phyloP scores from a whole-genome alignment of 1,140 invertebrate species.

The Helicoverpa armigera region DNA sequence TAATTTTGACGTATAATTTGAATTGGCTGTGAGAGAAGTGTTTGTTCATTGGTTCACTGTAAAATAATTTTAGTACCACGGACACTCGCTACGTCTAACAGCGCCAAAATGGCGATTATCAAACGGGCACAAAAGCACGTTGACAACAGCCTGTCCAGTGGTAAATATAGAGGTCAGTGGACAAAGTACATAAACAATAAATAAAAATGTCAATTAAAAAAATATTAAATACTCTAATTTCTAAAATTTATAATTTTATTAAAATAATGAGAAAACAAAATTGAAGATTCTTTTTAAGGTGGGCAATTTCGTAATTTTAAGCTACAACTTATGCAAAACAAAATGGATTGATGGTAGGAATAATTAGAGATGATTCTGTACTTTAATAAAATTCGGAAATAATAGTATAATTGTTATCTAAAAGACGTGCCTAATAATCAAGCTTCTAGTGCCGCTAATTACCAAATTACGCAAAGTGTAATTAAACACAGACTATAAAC shows the following conservation, averaged over 20 bases:
- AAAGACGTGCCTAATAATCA: not conserved
- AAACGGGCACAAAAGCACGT: no score
- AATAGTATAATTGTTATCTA: not conserved
- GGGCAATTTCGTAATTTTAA: conserved; percentile 45
- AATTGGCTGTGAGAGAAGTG: no score
- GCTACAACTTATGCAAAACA: conserved; percentile 22
- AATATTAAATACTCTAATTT: conserved; percentile 24
- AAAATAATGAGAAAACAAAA: conserved; percentile 13
- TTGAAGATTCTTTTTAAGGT: conserved; percentile 38
- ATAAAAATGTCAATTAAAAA: conserved; percentile 9
- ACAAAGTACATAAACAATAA: conserved; percentile 19
- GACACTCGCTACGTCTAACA: no score
- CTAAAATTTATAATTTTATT: conserved; percentile 24
- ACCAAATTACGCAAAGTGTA: conserved; percentile 6
- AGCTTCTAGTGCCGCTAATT: conserved; percentile 17
- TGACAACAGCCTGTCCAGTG: no score
- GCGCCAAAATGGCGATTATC: no score
- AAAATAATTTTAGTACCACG: no score
- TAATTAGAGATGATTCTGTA: conserved; percentile 7
- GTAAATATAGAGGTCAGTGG: no score
- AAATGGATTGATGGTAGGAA: conserved; percentile 2
- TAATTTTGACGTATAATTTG: no score
- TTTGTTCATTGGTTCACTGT: no score
- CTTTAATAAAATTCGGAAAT: conserved; percentile 3
- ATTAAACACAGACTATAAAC: conserved; percentile 21